A percentile compares a stretch with the other conserved stretches of the same genome.
Evolutionary conservation across 2,797 vertebrate genomes (phyloP).

Genomic region (Chelmon rostratus): DNA sequence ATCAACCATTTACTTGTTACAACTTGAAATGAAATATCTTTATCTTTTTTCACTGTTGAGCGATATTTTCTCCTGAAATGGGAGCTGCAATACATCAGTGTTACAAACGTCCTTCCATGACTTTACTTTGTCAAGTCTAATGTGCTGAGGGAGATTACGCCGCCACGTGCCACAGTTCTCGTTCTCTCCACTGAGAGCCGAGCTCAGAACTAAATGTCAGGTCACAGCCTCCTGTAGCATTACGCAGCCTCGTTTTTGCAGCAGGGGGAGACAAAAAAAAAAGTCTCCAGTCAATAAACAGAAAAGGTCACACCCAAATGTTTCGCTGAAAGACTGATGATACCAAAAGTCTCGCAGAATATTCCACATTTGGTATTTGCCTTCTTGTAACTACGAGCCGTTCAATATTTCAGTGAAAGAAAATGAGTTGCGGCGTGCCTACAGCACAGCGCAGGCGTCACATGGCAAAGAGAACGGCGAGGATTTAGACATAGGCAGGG

Average conservation of each 20-base stretch:
- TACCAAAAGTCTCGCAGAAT: slow-evolving; percentile 55
- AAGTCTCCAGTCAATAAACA: slow-evolving; percentile 76
- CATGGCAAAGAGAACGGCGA: neutral
- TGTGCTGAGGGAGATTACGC: slow-evolving; percentile 29
- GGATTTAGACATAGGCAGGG: slow-evolving; percentile 12
- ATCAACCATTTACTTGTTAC: neutral
- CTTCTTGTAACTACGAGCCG: slow-evolving; percentile 26
- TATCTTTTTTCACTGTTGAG: too few relatives aligned
- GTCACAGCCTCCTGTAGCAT: slow-evolving; percentile 65
- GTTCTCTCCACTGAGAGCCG: slow-evolving; percentile 45
- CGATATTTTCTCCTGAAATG: neutral
- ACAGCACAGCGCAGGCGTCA: neutral
- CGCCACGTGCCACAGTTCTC: slow-evolving; percentile 26
- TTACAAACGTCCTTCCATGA: slow-evolving; percentile 12
- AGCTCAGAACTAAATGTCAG: slow-evolving; percentile 78
- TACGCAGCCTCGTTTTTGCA: slow-evolving; percentile 43
- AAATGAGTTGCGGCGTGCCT: slow-evolving; percentile 49
- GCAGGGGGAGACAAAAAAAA: slow-evolving; percentile 51
- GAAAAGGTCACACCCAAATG: slow-evolving; percentile 82
- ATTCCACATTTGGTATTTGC: slow-evolving; percentile 75
- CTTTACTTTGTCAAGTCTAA: slow-evolving; percentile 30
- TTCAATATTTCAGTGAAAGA: slow-evolving; percentile 58
- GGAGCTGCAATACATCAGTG: slow-evolving; percentile 2
- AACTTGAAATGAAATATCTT: neutral
- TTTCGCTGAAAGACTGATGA: slow-evolving; percentile 75